phyloP scores from a whole-genome alignment of 2,888 invertebrate genomes.

The Emmelina monodactyla region DNA sequence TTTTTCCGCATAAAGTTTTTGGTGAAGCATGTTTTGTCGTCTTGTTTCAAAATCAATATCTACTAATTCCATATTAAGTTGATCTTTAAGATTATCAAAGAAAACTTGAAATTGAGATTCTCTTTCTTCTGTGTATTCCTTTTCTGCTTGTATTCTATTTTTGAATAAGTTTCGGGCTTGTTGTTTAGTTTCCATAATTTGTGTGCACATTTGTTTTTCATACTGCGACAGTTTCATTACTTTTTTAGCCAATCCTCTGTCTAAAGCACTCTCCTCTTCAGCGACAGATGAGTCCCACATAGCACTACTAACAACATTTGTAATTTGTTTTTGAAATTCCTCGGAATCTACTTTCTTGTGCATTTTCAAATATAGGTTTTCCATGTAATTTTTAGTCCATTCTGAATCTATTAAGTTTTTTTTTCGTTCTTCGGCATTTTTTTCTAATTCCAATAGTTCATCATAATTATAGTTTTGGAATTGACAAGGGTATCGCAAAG shows the following conservation, averaged over 20 bases:
- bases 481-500: constrained; percentile 34
- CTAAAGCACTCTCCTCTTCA: constrained; percentile 59
- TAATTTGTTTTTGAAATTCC: constrained; percentile 55
- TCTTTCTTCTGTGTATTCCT: constrained; percentile 51
- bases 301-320: constrained; percentile 48
- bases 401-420: constrained; percentile 34
- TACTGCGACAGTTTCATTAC: constrained; percentile 69
- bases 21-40: constrained; percentile 57
- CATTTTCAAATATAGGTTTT: constrained; percentile 49
- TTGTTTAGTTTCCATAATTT: constrained; percentile 68
- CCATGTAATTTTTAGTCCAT: constrained; percentile 55
- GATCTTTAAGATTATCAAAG: constrained; percentile 46
- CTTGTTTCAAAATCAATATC: constrained; percentile 63
- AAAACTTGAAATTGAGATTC: constrained; percentile 54
- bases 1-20: constrained; percentile 61
- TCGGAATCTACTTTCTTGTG: constrained; percentile 42
- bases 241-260: constrained; percentile 59
- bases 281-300: constrained; percentile 61
- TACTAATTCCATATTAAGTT: constrained; percentile 46
- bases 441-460: constrained; percentile 36
- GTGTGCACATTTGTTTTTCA: constrained; percentile 71
- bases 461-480: constrained; percentile 47
- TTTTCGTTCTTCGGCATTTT: constrained; percentile 29
- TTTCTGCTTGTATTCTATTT: constrained; percentile 59
- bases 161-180: constrained; percentile 62